Base-by-base conservation (phyloP, 2,888 invertebrate species). In the Drosophila neotestacea region DNA sequence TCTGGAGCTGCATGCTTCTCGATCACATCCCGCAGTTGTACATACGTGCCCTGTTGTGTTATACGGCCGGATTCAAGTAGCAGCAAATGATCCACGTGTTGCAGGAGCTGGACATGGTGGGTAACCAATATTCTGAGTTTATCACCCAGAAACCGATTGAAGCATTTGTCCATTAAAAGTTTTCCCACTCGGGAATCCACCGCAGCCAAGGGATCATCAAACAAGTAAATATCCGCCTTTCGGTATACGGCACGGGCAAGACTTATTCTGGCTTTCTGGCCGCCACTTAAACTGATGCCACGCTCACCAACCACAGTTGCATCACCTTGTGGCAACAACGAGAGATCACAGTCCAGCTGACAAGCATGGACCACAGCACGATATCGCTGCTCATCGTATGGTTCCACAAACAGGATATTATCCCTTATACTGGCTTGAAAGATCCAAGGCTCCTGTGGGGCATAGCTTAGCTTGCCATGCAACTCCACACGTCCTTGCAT, bases 401-500 rank as follows among this genome's bases (percentile, higher is more conserved):
- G 91, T 60, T 93, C 94, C 0, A 98, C 98, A 92, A 99, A 98
- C 4, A 98, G 91, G 69, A 99, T 98, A 91, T 99, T 99, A 85
- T 98, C 97, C 9, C 97, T 94, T 0, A 99, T 95, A 70, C 96
- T 96, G 16, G 95, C 94, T 93, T 91, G 94, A 87, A 96, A 96
- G 10, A 96, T 93, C 97, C 97, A 98, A 0, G 97, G 95, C 81
- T 97, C 95, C 88, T 97, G 97, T 54, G 96, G 94, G 0, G 96
- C 95, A 89, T 97, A 98, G 55, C 95, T 95, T 0, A 95, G 88
- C 36, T 92, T 93, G 11, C 97, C 97, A n/a, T 93, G 92, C 0
- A 95, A 93, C 32, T 93, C 91, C 22, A 95, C 85, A 4, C 79
- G 94, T 88, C 97, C 96, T n/a, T 90, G 80, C 11, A 91, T 93